Evolutionary conservation across 2,888 invertebrate species (phyloP), one percentile per base, ranked within the genome.

Genomic region (Oegoconia quadripuncta): DNA sequence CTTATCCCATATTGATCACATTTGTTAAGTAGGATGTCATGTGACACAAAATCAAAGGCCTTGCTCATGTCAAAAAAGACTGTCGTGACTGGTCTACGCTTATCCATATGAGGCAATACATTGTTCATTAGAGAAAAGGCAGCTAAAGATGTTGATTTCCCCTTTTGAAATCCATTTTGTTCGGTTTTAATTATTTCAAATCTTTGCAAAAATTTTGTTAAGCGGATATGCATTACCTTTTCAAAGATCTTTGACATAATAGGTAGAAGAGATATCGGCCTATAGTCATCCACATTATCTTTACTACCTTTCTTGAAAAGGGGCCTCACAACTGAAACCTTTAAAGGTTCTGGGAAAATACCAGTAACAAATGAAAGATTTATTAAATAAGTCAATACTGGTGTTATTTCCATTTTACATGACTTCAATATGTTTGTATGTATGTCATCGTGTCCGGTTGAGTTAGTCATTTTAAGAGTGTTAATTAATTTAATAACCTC

Each of bases 121-220:
- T 12, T 9, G 28, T 42, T 39, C n/a, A 34, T 20, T 8, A 43
- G 15, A 11, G 37, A 17, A 31, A 29, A 44, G 7, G 28, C 26
- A 13, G 44, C 44, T 11, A 35, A 12, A 11, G 35, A 26, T 1
- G 44, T 47, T 1, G 39, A 44, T 33, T 40, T 44, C n/a, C 23
- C 28, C 14, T 47, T 42, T 23, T 41, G 37, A 34, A 44, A 44
- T 1, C 39, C 44, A n/a, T 37, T 30, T 37, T 46, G 42, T n/a
- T 41, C 37, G 2, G 12, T n/a, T 15, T 16, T 34, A 3, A 41
- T 28, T 15, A 44, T 18, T 1, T 44, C 26, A 11, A 23, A 18
- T 20, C 28, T 40, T 5, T 2, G n/a, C 14, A 25, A 17, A 28
- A 34, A 40, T 3, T 20, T 9, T 18, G 6, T 15, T 9, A 40